Conservation (phyloP, 2,113 vertebrate species). For the Epinephelus cyanopodus region DNA sequence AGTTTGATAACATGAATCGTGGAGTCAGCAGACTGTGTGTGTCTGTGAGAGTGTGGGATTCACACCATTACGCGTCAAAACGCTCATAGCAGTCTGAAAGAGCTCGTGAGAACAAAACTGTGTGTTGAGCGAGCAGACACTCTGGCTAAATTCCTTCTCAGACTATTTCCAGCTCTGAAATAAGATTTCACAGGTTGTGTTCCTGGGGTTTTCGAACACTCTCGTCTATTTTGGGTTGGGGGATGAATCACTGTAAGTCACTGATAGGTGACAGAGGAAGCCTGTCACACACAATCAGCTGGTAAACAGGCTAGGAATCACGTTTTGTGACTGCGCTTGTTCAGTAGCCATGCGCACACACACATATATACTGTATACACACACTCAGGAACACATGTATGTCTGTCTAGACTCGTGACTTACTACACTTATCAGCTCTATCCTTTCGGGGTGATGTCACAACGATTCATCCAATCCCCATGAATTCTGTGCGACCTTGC, state of each 20-base stretch:
- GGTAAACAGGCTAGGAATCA: constrained; percentile 47
- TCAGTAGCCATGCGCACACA: constrained; percentile 14
- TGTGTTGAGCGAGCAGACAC: constrained; percentile 33
- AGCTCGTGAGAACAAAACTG: constrained; percentile 42
- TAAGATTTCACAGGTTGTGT: constrained; percentile 67
- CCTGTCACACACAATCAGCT: constrained; percentile 54
- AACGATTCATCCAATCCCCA: too few relatives aligned
- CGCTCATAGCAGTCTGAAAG: constrained; percentile 10
- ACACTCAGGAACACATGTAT: neutral
- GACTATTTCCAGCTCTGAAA: constrained; percentile 55
- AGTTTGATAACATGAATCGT: constrained; percentile 14
- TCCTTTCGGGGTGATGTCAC: too few relatives aligned
- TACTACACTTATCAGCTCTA: too few relatives aligned
- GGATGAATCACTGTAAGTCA: constrained; percentile 57
- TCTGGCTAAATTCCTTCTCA: constrained; percentile 30
- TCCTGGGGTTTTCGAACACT: constrained; percentile 43
- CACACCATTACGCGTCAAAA: constrained; percentile 37
- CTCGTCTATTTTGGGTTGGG: constrained; percentile 51
- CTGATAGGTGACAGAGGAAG: constrained; percentile 42
- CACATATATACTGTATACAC: neutral
- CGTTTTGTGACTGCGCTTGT: constrained; percentile 47
- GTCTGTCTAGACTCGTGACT: too few relatives aligned
- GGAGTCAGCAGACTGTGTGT: constrained; percentile 29
- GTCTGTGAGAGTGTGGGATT: constrained; percentile 16
- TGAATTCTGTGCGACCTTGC: too few relatives aligned